Evolutionary conservation across 1,140 invertebrate species (phyloP).

Genomic region (Euschistus heros): DNA sequence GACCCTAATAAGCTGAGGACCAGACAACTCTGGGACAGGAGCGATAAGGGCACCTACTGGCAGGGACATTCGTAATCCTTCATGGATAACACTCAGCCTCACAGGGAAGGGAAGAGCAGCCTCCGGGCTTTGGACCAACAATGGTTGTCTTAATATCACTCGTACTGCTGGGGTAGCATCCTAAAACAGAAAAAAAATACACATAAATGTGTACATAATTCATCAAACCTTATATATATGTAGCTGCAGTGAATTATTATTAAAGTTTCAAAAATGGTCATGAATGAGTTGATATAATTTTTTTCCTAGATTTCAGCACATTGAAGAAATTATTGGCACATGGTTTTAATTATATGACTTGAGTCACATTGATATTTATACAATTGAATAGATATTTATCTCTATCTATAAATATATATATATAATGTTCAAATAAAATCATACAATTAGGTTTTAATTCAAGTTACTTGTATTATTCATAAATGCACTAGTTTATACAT

Average conservation of each 20-base stretch:
- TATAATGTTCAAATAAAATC: too few relatives aligned
- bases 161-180: constrained; percentile 31
- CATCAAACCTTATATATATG: background rate
- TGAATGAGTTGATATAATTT: too few relatives aligned
- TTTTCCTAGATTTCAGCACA: too few relatives aligned
- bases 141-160: constrained; percentile 29
- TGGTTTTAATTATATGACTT: too few relatives aligned
- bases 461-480: too few relatives aligned
- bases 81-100: constrained; percentile 29
- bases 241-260: background rate
- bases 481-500: too few relatives aligned
- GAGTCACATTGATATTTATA: too few relatives aligned
- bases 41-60: constrained; percentile 31
- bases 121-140: constrained; percentile 29
- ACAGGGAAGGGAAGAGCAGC: constrained; percentile 30
- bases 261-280: background rate
- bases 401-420: too few relatives aligned
- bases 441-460: too few relatives aligned
- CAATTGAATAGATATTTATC: too few relatives aligned
- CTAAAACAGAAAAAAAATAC: constrained; percentile 18
- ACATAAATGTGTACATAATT: background rate
- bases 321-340: too few relatives aligned
- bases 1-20: constrained; percentile 28
- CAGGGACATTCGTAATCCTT: constrained; percentile 31
- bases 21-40: constrained; percentile 28